phyloP scores from a whole-genome alignment of 2,113 vertebrate species.

The Mesembrinibis cayennensis region DNA sequence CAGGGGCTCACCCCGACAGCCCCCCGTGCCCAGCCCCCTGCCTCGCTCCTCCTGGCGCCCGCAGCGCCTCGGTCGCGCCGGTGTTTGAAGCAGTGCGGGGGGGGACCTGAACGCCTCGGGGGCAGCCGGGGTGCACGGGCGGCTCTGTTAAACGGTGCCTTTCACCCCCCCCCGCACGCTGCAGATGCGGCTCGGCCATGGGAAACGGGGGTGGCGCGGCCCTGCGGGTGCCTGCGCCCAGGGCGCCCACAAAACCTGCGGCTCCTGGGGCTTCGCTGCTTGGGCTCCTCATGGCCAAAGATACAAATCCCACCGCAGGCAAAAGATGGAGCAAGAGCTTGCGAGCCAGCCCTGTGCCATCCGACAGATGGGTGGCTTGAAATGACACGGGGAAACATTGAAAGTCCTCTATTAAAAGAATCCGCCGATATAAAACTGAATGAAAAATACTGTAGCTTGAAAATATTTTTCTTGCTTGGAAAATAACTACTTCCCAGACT shows the following conservation, averaged over 20 bases:
- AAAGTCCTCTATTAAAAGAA: background rate
- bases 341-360: background rate
- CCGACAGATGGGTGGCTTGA: background rate
- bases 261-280: background rate
- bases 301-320: background rate
- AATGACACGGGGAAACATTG: background rate
- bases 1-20: rapidly evolving
- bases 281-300: background rate
- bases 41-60: rapidly evolving
- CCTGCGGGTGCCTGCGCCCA: rapidly evolving
- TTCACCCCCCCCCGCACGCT: too few relatives aligned
- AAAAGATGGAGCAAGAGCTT: background rate
- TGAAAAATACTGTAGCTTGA: rapidly evolving
- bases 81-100: background rate
- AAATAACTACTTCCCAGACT: background rate
- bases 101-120: rapidly evolving
- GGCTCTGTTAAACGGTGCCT: rapidly evolving
- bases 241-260: background rate
- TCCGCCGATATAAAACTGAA: background rate
- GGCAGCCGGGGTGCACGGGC: rapidly evolving
- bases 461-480: background rate
- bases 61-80: rapidly evolving
- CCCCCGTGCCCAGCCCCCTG: rapidly evolving
- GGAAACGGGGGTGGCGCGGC: rapidly evolving
- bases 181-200: rapidly evolving